Evolutionary conservation across 1,140 invertebrate species (phyloP).

Genomic region (Tribolium madens): DNA sequence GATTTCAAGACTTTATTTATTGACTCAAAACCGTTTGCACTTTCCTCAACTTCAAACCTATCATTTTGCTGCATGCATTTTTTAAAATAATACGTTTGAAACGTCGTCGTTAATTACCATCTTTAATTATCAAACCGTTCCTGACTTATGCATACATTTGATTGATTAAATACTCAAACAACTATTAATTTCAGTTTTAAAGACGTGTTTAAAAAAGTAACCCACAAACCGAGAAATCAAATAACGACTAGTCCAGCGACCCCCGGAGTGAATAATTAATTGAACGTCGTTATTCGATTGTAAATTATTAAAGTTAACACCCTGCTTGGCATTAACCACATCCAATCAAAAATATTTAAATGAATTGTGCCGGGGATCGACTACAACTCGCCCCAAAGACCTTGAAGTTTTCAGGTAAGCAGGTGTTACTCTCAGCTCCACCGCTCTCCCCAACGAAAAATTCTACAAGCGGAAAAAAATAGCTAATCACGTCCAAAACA

Average conservation of each 20-base stretch:
- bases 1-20: no score
- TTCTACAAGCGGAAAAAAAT: constrained; percentile 4
- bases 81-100: not conserved
- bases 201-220: not conserved
- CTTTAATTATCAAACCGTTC: constrained; percentile 28
- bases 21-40: no score
- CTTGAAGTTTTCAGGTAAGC: constrained; percentile 8
- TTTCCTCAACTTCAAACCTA: not conserved
- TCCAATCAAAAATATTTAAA: not conserved
- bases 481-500: not conserved
- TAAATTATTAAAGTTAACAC: constrained; percentile 11
- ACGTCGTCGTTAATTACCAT: constrained; percentile 5
- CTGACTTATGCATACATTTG: constrained; percentile 22
- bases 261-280: constrained; percentile 13
- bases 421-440: not conserved
- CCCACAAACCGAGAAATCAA: not conserved
- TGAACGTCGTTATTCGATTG: not conserved
- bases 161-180: constrained; percentile 21
- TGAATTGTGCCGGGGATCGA: not conserved
- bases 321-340: not conserved
- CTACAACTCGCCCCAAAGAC: not conserved
- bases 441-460: not conserved
- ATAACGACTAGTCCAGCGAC: not conserved
- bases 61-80: not conserved
- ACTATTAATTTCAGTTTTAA: constrained; percentile 10